A percentile compares a stretch with the other conserved stretches of the same genome.
Conservation (phyloP, 2,113 vertebrate genomes). For the Origma solitaria region DNA sequence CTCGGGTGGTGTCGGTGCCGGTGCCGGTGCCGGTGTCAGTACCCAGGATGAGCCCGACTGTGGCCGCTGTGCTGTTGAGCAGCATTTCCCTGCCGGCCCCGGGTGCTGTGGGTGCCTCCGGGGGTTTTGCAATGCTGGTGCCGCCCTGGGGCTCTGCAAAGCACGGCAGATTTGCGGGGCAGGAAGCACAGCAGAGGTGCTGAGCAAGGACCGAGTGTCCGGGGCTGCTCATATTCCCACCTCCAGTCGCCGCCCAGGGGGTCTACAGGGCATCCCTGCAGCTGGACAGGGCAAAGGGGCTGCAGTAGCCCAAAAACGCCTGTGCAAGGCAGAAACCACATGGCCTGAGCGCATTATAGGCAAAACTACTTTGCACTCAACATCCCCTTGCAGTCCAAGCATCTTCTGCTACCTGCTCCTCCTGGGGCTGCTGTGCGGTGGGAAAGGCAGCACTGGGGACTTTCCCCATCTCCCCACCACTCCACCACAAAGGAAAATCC, state of each 20-base stretch:
- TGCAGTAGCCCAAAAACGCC: background rate
- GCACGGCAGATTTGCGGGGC: accelerated
- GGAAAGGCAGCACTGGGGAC: background rate
- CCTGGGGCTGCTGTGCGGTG: background rate
- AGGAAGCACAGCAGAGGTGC: background rate
- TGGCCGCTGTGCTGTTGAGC: background rate
- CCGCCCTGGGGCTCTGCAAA: background rate
- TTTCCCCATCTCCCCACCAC: background rate
- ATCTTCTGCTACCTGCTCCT: background rate
- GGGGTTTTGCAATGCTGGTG: background rate
- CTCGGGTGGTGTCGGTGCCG: accelerated
- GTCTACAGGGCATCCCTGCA: background rate
- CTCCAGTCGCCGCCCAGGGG: background rate
- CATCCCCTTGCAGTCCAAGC: background rate
- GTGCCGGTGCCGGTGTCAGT: accelerated
- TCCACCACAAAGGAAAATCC: background rate
- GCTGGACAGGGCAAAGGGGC: background rate
- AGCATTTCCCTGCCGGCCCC: accelerated
- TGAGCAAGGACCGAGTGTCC: accelerated
- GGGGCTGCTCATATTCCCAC: background rate
- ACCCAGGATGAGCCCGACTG: accelerated
- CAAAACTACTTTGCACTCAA: background rate
- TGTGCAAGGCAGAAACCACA: background rate
- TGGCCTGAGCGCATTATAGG: background rate
- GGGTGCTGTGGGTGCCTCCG: background rate